These are phyloP conservation scores for Mimas tiliae DNA, from an alignment of 2,888 invertebrate genomes.

Conservation along the genomic window DNA sequence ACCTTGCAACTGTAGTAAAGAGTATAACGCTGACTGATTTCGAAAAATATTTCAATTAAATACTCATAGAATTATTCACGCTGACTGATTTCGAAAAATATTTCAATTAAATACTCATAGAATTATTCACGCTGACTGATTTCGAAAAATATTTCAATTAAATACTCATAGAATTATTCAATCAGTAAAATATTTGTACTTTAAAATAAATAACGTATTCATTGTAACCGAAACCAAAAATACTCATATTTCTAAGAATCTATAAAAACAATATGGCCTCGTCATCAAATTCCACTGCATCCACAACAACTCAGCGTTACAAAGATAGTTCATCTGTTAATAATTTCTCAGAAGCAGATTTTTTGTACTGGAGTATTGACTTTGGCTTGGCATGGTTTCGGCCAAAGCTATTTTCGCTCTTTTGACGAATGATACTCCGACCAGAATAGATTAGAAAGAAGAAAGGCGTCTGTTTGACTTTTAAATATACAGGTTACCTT, in stretches of 20 bases:
- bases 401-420: constrained; percentile 48
- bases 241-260: not conserved
- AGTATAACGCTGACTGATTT: no score
- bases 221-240: not conserved
- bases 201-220: constrained; percentile 3
- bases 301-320: constrained; percentile 6
- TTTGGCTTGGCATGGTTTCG: constrained; percentile 63
- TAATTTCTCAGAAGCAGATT: constrained; percentile 36
- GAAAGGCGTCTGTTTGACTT: constrained; percentile 17
- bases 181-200: not conserved
- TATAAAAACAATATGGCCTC: constrained; percentile 26
- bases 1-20: no score
- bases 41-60: no score
- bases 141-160: no score
- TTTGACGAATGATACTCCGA: constrained; percentile 44
- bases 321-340: not conserved
- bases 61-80: no score
- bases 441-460: constrained; percentile 28
- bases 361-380: constrained; percentile 50
- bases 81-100: no score
- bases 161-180: not conserved
- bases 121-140: no score
- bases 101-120: no score
- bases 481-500: not conserved
- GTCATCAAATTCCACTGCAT: constrained; percentile 35